Evolutionary conservation across 2,888 invertebrate species (phyloP), one percentile per base, ranked within the genome.

Genomic region (Colostygia pectinataria): DNA sequence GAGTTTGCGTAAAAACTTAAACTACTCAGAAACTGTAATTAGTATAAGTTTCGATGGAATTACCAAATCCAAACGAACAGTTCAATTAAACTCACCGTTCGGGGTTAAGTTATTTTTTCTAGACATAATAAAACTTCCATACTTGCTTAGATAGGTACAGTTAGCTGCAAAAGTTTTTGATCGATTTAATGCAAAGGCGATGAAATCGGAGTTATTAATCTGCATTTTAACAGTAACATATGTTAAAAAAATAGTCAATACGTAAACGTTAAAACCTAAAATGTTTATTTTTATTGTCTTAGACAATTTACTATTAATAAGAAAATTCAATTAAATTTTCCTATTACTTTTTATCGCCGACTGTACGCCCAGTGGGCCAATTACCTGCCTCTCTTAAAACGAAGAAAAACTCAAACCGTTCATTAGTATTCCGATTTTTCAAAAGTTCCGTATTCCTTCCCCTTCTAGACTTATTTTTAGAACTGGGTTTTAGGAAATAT

Each of bases 51-150:
- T 5, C 9, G 10, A 2, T 12, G 13, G 29, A 42, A 27, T 34
- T 24, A 20, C 44, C 32, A 20, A 28, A 33, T 33, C 27, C 27
- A 31, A 41, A 24, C 33, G 38, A 33, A 28, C 39, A 25, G 34
- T 36, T 25, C 49, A 34, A 49, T 49, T 49, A 10, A 39, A 40
- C 29, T 39, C 10, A 13, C 38, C 7, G 31, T 33, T 44, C 34
- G 14, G 24, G 43, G 44, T 44, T 20, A 28, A 47, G 48, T 44
- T 31, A 15, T 14, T 43, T 48, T 55, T 52, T 28, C 42, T 51
- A 42, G 41, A 51, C 43, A 28, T 44, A 45, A 51, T 51, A 48
- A 48, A 48, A 38, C 43, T 48, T 45, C 47, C 31, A 47, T 39
- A 37, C 40, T 28, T 42, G 51, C 45, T 45, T 45, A 38, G 41